These are phyloP conservation scores for Phoebastria nigripes DNA, from an alignment of 2,797 vertebrate species.

Conservation along the genomic window DNA sequence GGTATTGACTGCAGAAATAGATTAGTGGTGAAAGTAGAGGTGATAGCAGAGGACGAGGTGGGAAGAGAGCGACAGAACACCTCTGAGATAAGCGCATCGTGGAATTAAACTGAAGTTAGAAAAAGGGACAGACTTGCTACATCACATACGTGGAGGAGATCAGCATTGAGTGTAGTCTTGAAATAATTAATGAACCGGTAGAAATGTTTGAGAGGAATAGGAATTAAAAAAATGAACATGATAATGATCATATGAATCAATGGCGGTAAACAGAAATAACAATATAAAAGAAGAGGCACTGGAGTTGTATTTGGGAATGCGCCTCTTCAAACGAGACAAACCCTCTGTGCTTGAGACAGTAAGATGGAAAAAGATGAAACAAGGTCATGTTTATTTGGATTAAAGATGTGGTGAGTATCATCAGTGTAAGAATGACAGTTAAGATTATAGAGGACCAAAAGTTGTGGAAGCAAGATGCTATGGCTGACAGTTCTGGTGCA, in stretches of 20 bases:
- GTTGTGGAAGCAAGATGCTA: neutral
- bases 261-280: neutral
- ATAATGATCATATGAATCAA: neutral
- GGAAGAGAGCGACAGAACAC: neutral
- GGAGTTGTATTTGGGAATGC: neutral
- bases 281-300: neutral
- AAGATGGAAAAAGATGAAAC: neutral
- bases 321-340: neutral
- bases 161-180: neutral
- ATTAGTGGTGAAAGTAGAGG: neutral
- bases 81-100: neutral
- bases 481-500: neutral
- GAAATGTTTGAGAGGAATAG: neutral
- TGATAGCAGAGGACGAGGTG: neutral
- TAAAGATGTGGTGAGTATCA: neutral
- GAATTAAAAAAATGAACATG: neutral
- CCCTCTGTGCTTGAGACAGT: neutral
- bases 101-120: neutral
- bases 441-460: neutral
- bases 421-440: neutral
- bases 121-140: neutral
- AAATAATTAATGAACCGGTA: accelerated
- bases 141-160: neutral
- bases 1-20: neutral
- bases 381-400: neutral